Percentiles rank a stretch among this genome's conserved stretches.
phyloP scores from a whole-genome alignment of 2,113 vertebrate genomes.

The Rostratula benghalensis region DNA sequence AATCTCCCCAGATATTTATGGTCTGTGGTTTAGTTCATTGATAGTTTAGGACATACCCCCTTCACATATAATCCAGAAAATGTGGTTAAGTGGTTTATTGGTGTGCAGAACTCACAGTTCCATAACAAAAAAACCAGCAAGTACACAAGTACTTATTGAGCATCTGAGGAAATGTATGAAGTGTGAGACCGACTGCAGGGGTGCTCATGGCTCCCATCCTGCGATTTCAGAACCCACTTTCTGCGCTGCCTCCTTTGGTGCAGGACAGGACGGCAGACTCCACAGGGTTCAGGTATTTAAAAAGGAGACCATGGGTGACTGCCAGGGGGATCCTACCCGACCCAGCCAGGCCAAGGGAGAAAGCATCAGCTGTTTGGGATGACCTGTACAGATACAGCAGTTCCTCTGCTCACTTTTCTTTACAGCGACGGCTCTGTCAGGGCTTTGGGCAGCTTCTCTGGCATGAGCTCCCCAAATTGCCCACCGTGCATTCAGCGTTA shows the following conservation, averaged over 20 bases:
- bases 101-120: background rate
- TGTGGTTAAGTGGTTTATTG: background rate
- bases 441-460: background rate
- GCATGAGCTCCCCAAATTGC: background rate
- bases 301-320: background rate
- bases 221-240: background rate
- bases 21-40: fast-evolving
- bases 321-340: background rate
- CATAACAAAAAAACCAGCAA: background rate
- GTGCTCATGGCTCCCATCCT: background rate
- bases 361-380: background rate
- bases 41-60: background rate
- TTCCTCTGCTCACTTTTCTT: background rate
- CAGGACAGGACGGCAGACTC: background rate
- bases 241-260: background rate
- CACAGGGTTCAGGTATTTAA: background rate
- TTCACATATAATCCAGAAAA: background rate
- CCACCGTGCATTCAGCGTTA: fast-evolving
- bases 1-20: background rate
- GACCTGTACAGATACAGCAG: background rate
- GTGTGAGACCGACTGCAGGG: background rate
- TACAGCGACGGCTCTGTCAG: background rate
- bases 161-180: fast-evolving
- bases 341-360: background rate
- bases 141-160: background rate